Evolutionary conservation across 2,888 invertebrate species (phyloP).

Genomic region (Cephus rjabovi): DNA sequence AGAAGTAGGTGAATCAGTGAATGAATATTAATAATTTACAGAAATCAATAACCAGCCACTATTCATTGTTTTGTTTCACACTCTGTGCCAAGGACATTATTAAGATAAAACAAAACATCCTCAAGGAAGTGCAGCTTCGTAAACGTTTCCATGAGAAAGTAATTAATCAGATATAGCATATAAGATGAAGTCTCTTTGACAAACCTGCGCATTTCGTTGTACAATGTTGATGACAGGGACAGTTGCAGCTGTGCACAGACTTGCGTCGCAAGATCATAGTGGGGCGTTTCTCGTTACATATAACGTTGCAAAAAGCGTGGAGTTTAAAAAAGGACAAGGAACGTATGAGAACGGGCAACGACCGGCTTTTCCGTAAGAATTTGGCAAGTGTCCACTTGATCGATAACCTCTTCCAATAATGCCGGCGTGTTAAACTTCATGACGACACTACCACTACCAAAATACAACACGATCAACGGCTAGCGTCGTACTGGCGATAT

Average conservation of each 20-base stretch:
- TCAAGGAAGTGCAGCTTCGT: neutral
- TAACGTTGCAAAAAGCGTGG: neutral
- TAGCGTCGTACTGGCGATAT: neutral
- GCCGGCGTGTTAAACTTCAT: neutral
- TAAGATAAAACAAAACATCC: neutral
- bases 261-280: conserved; percentile 53
- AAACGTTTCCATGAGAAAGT: neutral
- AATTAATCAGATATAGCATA: neutral
- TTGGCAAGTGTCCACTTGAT: neutral
- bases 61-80: neutral
- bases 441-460: neutral
- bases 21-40: neutral
- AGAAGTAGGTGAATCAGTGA: neutral
- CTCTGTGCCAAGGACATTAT: neutral
- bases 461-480: neutral
- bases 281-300: neutral
- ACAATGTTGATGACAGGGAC: conserved; percentile 63
- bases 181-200: neutral
- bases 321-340: neutral
- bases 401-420: neutral
- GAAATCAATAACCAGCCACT: neutral
- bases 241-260: conserved; percentile 56
- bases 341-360: neutral
- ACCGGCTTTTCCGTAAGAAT: neutral
- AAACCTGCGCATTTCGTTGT: conserved; percentile 61